These are phyloP conservation scores for Nannobrachium achirus DNA, from an alignment of 2,113 vertebrate genomes.

Conservation along the genomic window DNA sequence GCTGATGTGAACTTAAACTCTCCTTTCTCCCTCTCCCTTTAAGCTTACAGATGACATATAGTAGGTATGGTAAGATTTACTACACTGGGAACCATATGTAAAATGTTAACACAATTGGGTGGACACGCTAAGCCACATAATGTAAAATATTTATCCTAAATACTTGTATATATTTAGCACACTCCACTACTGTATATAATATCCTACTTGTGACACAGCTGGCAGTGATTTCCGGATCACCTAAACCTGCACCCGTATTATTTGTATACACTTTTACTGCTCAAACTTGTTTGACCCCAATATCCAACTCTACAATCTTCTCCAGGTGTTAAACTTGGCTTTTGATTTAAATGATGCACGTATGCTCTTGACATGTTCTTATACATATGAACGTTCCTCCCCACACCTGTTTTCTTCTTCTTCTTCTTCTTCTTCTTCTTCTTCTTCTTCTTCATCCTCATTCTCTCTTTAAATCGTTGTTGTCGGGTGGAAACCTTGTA, in stretches of 20 bases:
- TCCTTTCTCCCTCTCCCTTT: constrained; percentile 27
- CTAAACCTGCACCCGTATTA: constrained; percentile 20
- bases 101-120: constrained; percentile 29
- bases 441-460: not conserved
- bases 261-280: not conserved
- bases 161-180: constrained; percentile 23
- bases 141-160: constrained; percentile 17
- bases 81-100: constrained; percentile 13
- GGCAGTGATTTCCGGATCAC: constrained; percentile 7
- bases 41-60: constrained; percentile 49
- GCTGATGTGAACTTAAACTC: not conserved
- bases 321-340: not conserved
- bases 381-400: too few relatives aligned
- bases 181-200: constrained; percentile 13
- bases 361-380: not conserved
- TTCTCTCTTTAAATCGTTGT: not conserved
- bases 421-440: not conserved
- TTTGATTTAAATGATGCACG: not conserved
- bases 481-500: too few relatives aligned
- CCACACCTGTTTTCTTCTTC: too few relatives aligned
- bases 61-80: constrained; percentile 46
- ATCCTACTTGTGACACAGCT: constrained; percentile 29
- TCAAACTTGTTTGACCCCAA: not conserved
- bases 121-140: constrained; percentile 22
- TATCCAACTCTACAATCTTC: constrained; percentile 1